These are phyloP conservation scores for Bothrops jararaca DNA, from an alignment of 2,113 vertebrate species.

Conservation along the genomic window DNA sequence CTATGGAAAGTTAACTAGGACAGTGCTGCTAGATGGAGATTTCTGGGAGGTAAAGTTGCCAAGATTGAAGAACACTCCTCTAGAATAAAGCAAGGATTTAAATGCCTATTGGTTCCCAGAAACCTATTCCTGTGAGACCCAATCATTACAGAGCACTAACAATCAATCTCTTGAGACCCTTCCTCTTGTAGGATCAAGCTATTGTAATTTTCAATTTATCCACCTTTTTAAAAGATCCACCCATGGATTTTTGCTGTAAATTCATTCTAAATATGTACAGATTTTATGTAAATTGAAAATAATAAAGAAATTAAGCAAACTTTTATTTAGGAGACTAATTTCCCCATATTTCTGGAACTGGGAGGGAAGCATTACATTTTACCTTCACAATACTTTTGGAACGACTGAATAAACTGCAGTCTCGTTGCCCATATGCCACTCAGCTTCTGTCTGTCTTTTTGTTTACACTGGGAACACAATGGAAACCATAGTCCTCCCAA, in stretches of 20 bases:
- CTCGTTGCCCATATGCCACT: slow-evolving; percentile 83
- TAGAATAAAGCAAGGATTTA: slow-evolving; percentile 8
- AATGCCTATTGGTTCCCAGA: slow-evolving; percentile 18
- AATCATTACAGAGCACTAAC: slow-evolving; percentile 17
- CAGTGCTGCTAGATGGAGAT: neutral
- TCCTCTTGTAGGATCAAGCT: slow-evolving; percentile 14
- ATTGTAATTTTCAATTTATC: neutral
- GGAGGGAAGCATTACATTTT: slow-evolving; percentile 53
- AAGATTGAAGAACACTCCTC: neutral
- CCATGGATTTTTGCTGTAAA: neutral
- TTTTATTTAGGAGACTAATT: slow-evolving; percentile 12
- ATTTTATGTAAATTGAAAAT: neutral
- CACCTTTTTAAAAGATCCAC: slow-evolving; percentile 25
- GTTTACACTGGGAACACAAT: slow-evolving; percentile 94
- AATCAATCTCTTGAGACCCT: slow-evolving; percentile 12
- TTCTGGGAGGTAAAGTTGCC: neutral
- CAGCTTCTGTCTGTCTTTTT: slow-evolving; percentile 89
- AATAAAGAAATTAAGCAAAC: slow-evolving; percentile 23
- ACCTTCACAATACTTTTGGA: slow-evolving; percentile 72
- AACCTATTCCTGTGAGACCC: slow-evolving; percentile 25
- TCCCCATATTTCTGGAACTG: slow-evolving; percentile 49
- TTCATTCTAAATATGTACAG: neutral
- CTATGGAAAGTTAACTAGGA: neutral
- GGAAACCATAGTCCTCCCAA: slow-evolving; percentile 84
- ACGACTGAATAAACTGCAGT: slow-evolving; percentile 78